These are phyloP conservation scores for Sarcophaga caerulescens DNA, from an alignment of 2,888 invertebrate species.

Conservation along the genomic window DNA sequence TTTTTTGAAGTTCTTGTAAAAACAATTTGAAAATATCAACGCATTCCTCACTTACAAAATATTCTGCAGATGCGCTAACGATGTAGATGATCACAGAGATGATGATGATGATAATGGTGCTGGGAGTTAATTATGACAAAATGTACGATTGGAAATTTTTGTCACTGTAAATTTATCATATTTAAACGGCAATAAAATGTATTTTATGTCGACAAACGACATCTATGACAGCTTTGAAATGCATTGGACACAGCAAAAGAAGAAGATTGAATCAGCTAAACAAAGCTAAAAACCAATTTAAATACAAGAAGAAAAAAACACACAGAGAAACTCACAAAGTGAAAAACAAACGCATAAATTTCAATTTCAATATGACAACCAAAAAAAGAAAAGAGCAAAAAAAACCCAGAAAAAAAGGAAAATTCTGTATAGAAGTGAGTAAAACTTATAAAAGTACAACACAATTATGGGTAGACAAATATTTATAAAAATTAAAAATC, in stretches of 20 bases:
- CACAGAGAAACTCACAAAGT: not conserved
- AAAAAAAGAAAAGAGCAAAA: slow-evolving; percentile 17
- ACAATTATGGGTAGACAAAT: slow-evolving; percentile 53
- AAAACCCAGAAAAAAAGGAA: slow-evolving; percentile 26
- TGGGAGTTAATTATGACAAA: not conserved
- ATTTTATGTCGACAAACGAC: slow-evolving; percentile 72
- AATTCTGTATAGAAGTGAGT: not conserved
- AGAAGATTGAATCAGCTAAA: not conserved
- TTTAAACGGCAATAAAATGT: slow-evolving; percentile 78
- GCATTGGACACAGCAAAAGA: not conserved
- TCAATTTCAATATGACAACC: slow-evolving; percentile 57
- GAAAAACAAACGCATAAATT: slow-evolving; percentile 70
- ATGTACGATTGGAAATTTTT: slow-evolving; percentile 1
- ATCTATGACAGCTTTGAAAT: slow-evolving; percentile 53
- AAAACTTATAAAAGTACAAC: slow-evolving; percentile 36
- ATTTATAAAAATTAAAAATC: slow-evolving; percentile 18
- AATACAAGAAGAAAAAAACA: slow-evolving; percentile 10
- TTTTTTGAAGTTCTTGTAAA: slow-evolving; percentile 5
- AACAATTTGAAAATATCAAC: slow-evolving; percentile 8
- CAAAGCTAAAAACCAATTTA: slow-evolving; percentile 46
- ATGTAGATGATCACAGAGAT: not conserved
- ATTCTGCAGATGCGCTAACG: slow-evolving; percentile 13
- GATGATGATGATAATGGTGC: not conserved
- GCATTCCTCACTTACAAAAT: not conserved
- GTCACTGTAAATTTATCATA: slow-evolving; percentile 74